phyloP scores from a whole-genome alignment of 2,888 invertebrate species.

The Nasonovia ribisnigri region DNA sequence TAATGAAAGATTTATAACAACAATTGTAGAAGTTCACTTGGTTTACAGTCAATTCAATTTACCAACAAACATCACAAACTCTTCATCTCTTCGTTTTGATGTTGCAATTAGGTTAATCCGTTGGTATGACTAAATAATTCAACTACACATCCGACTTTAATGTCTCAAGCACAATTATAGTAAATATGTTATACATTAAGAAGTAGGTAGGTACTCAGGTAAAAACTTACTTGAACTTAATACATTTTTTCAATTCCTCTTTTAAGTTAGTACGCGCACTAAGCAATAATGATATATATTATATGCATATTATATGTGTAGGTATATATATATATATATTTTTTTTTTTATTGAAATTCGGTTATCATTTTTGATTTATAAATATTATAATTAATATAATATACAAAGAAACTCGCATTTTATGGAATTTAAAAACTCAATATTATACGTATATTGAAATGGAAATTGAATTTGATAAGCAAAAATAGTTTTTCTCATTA shows the following conservation, averaged over 20 bases:
- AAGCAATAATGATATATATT: too few relatives aligned
- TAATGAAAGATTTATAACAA: slow-evolving; percentile 5
- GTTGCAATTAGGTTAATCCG: not conserved
- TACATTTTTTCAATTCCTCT: not conserved
- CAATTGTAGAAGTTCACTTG: not conserved
- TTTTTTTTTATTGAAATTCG: not conserved
- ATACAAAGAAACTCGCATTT: not conserved
- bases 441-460: not conserved
- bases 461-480: not conserved
- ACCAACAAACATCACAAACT: not conserved
- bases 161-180: not conserved
- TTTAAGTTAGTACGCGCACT: not conserved
- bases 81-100: not conserved
- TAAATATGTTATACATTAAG: not conserved
- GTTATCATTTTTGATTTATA: not conserved
- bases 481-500: too few relatives aligned
- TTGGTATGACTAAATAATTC: not conserved
- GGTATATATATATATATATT: too few relatives aligned
- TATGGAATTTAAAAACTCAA: not conserved
- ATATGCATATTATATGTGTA: too few relatives aligned
- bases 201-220: not conserved
- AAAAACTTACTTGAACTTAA: not conserved
- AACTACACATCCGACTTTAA: not conserved
- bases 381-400: too few relatives aligned
- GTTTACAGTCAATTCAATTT: not conserved